A percentile compares a stretch with the other conserved stretches of the same genome.
phyloP scores from a whole-genome alignment of 35 echinoderm and acorn worm genomes.

The Lytechinus pictus region DNA sequence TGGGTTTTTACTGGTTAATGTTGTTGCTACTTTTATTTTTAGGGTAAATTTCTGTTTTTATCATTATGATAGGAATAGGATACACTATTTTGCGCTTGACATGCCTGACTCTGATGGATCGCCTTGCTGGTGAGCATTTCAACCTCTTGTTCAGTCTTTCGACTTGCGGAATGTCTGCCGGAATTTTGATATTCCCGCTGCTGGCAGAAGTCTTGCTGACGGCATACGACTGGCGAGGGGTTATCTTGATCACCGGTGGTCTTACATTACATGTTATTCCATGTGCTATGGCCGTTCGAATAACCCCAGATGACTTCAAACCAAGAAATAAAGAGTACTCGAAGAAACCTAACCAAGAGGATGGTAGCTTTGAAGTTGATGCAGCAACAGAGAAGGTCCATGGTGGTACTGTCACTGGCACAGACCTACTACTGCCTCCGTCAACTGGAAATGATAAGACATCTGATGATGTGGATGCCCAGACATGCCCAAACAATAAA shows the following conservation, averaged over 20 bases:
- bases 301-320: neutral
- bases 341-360: neutral
- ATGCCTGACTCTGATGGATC: neutral
- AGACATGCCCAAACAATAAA: neutral
- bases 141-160: constrained; percentile 15
- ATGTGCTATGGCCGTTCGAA: neutral
- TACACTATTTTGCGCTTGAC: neutral
- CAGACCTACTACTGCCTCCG: neutral
- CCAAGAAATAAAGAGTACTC: neutral
- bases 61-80: neutral
- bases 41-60: too few species aligned
- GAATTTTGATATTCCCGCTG: neutral
- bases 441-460: neutral
- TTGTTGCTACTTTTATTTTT: too few species aligned
- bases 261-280: neutral
- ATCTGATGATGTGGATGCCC: neutral
- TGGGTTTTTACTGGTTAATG: too few species aligned
- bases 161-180: neutral
- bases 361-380: neutral
- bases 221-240: constrained; percentile 8
- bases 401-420: neutral
- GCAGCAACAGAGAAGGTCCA: neutral
- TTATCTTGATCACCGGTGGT: neutral
- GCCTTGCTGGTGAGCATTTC: neutral
- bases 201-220: neutral